These are phyloP conservation scores for Equus quagga DNA, from an alignment of 2,113 vertebrate genomes.

Conservation along the genomic window DNA sequence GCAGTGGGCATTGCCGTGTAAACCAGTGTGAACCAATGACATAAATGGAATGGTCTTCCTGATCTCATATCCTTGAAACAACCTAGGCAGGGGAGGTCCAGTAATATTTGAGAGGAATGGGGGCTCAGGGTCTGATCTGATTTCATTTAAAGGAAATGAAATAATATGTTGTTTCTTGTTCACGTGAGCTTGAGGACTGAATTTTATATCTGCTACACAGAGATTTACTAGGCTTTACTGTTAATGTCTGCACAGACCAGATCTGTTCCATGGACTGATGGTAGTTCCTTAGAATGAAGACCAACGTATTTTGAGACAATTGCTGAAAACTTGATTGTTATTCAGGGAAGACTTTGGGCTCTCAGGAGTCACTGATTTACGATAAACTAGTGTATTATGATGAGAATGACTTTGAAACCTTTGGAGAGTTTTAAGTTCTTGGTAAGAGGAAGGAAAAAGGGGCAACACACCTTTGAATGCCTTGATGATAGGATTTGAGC, in stretches of 20 bases:
- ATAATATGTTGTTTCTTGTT: not conserved
- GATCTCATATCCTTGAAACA: not conserved
- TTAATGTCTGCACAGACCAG: not conserved
- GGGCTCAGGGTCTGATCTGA: not conserved
- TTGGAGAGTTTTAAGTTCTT: slow-evolving; percentile 12
- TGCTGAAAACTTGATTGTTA: not conserved
- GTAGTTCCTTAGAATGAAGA: not conserved
- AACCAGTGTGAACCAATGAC: not conserved
- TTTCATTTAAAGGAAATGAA: slow-evolving; percentile 24
- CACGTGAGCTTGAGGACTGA: not conserved
- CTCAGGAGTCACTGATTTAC: not conserved
- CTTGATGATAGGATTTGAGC: not conserved
- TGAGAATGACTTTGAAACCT: slow-evolving; percentile 40
- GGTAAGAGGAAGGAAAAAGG: not conserved
- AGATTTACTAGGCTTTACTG: not conserved
- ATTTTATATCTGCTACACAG: not conserved
- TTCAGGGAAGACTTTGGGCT: not conserved
- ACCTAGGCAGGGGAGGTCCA: not conserved
- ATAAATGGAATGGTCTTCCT: not conserved
- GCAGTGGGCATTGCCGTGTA: not conserved
- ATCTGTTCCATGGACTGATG: not conserved
- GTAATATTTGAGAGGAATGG: not conserved
- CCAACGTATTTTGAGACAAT: slow-evolving; percentile 18
- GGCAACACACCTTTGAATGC: not conserved
- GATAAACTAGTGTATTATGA: not conserved